These are phyloP conservation scores for Darevskia mixta DNA, from an alignment of 2,797 vertebrate species.

Conservation along the genomic window DNA sequence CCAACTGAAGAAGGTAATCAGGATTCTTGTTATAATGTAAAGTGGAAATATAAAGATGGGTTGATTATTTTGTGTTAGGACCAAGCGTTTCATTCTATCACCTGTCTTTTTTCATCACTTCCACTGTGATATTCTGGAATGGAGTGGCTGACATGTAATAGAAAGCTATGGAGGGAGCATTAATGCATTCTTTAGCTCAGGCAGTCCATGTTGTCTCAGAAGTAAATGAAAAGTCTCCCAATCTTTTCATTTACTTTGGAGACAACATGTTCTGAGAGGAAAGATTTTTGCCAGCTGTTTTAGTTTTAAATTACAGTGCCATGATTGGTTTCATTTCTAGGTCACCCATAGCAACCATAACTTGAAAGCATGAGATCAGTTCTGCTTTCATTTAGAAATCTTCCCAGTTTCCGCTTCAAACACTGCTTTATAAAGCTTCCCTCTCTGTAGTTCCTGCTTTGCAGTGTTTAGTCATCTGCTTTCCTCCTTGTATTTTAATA, in stretches of 20 bases:
- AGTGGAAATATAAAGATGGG: conserved; percentile 80
- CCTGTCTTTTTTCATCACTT: conserved; percentile 81
- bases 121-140: conserved; percentile 73
- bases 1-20: conserved; percentile 75
- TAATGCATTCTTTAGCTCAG: conserved; percentile 78
- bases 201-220: conserved; percentile 72
- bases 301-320: conserved; percentile 80
- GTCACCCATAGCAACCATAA: conserved; percentile 78
- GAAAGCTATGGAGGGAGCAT: conserved; percentile 76
- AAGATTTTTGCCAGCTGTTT: conserved; percentile 79
- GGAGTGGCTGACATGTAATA: conserved; percentile 77
- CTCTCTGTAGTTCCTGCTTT: neutral
- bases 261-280: conserved; percentile 71
- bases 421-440: conserved; percentile 21
- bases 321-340: conserved; percentile 79
- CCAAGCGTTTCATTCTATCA: conserved; percentile 76
- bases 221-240: conserved; percentile 79
- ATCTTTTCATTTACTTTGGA: conserved; percentile 81
- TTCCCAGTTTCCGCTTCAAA: conserved; percentile 62
- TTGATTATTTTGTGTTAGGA: conserved; percentile 80
- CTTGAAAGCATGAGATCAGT: conserved; percentile 60
- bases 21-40: conserved; percentile 76
- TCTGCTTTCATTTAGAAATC: conserved; percentile 55
- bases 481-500: conserved; percentile 12
- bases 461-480: neutral